Conservation (phyloP, 2,113 vertebrate genomes). For the Heterochromis multidens region DNA sequence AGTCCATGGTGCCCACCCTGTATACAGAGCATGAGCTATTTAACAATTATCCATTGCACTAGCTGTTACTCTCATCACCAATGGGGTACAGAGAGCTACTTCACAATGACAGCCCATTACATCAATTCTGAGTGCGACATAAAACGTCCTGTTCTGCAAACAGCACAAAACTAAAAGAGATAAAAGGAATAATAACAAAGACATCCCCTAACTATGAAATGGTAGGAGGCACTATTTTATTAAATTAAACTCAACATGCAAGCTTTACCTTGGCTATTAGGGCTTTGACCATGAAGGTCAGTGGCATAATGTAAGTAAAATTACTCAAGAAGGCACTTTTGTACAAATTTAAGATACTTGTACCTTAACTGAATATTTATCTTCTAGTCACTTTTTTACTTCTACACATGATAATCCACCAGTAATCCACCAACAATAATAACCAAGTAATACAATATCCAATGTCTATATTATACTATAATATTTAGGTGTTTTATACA, state of each 20-base stretch:
- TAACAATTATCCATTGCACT: neutral
- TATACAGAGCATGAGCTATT: neutral
- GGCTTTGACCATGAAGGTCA: neutral
- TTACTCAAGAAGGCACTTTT: neutral
- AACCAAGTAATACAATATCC: neutral
- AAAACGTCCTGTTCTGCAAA: neutral
- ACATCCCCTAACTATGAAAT: neutral
- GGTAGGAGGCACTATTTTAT: neutral
- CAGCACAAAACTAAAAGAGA: neutral
- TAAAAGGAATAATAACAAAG: neutral
- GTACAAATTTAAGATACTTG: neutral
- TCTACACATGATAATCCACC: neutral
- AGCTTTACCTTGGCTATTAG: neutral
- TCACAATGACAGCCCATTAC: slow-evolving; percentile 1
- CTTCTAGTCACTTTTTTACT: neutral
- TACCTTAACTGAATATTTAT: neutral
- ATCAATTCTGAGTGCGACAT: neutral
- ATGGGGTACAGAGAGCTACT: neutral
- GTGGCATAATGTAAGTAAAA: neutral
- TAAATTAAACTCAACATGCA: neutral
- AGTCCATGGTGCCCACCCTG: neutral
- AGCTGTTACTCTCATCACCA: neutral
- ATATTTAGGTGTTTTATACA: neutral
- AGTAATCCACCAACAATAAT: neutral
- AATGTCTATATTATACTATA: neutral